Evolutionary conservation across 2,888 invertebrate genomes (phyloP).

Genomic region (Pegoplata infirma): DNA sequence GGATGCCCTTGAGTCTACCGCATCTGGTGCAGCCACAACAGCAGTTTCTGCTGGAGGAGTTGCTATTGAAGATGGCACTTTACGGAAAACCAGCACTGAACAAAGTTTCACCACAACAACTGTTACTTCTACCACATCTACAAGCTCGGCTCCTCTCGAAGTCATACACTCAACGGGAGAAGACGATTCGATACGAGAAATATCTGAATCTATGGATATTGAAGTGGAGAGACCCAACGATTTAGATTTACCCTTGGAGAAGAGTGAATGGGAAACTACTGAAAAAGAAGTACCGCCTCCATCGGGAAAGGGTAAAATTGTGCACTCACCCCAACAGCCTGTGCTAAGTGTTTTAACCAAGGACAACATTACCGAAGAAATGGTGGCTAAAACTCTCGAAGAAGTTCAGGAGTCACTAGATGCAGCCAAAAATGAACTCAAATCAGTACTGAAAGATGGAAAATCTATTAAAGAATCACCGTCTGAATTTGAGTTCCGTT

Average conservation of each 20-base stretch:
- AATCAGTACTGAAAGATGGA: constrained; percentile 81
- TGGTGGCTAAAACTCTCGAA: constrained; percentile 83
- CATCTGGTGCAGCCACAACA: not conserved
- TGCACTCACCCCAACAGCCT: constrained; percentile 71
- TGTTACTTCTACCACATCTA: constrained; percentile 64
- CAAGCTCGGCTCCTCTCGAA: constrained; percentile 68
- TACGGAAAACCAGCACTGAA: constrained; percentile 59
- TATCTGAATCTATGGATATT: constrained; percentile 67
- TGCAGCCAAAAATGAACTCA: constrained; percentile 84
- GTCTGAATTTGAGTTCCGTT: constrained; percentile 86
- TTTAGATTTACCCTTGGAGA: constrained; percentile 72
- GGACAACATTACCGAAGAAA: constrained; percentile 78
- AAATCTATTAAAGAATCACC: constrained; percentile 85
- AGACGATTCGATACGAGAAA: constrained; percentile 71
- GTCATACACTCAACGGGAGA: constrained; percentile 69
- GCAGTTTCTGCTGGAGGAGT: not conserved
- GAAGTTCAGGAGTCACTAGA: constrained; percentile 86
- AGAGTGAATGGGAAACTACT: constrained; percentile 76
- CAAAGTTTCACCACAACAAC: constrained; percentile 67
- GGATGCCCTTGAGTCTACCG: constrained; percentile 56
- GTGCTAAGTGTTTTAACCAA: constrained; percentile 46
- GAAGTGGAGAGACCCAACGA: constrained; percentile 62
- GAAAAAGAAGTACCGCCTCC: constrained; percentile 73
- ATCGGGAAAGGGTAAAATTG: constrained; percentile 68
- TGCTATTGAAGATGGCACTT: not conserved